phyloP scores from a whole-genome alignment of 37 sponge, comb jelly and placozoan species.

The Ephydatia muelleri region DNA sequence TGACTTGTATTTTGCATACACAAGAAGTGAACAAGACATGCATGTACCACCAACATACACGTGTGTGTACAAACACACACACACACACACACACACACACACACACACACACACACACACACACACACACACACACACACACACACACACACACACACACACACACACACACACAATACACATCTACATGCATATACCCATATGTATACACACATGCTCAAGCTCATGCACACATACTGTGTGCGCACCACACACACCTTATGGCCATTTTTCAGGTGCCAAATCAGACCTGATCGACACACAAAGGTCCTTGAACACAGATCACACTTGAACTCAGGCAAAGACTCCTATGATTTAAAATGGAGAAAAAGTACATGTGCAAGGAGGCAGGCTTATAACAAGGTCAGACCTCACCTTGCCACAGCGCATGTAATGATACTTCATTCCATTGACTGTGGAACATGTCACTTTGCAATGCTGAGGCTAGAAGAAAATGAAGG shows the following conservation, averaged over 20 bases:
- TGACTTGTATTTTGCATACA: too few relatives aligned
- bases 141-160: too few relatives aligned
- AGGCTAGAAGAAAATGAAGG: not conserved
- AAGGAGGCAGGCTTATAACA: not conserved
- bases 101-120: too few relatives aligned
- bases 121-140: too few relatives aligned
- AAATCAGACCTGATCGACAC: conserved; percentile 68
- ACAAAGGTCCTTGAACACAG: conserved; percentile 51
- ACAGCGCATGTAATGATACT: conserved; percentile 63
- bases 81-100: too few relatives aligned
- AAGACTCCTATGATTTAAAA: not conserved
- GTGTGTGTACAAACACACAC: too few relatives aligned
- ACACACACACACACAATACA: too few relatives aligned
- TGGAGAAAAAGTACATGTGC: not conserved
- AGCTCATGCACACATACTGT: not conserved
- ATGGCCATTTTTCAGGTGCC: conserved; percentile 67
- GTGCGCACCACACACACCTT: conserved; percentile 26
- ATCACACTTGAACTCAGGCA: conserved; percentile 61
- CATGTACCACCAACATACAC: too few relatives aligned
- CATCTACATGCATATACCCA: too few relatives aligned
- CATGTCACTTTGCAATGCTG: conserved; percentile 59
- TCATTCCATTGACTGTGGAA: conserved; percentile 71
- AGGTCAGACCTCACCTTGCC: conserved; percentile 35
- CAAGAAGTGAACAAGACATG: too few relatives aligned
- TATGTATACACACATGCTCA: too few relatives aligned